Evolutionary conservation across 2,888 invertebrate genomes (phyloP).

Genomic region (Sesamia inferens): DNA sequence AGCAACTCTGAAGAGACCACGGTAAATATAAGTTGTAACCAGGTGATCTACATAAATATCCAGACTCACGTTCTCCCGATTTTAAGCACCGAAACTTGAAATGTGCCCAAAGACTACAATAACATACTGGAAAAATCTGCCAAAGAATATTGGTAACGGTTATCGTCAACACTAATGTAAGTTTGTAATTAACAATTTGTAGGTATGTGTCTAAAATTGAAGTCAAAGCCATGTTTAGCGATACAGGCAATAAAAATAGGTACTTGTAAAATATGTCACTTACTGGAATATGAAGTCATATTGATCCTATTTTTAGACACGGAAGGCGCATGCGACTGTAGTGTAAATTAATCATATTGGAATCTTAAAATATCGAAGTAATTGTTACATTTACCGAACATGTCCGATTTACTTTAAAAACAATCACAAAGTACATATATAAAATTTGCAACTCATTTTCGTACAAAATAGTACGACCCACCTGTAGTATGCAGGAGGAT

Average conservation of each 20-base stretch:
- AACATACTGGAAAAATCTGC: too few relatives aligned
- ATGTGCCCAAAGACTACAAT: neutral
- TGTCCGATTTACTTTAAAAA: neutral
- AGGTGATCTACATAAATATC: neutral
- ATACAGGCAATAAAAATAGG: slow-evolving; percentile 15
- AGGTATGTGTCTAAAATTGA: neutral
- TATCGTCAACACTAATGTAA: neutral
- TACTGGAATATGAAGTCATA: slow-evolving; percentile 17
- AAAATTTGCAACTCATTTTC: neutral
- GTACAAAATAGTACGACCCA: neutral
- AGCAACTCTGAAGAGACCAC: slow-evolving; percentile 76
- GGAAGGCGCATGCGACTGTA: neutral
- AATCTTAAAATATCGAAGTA: neutral
- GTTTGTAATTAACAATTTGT: neutral
- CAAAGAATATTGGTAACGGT: neutral
- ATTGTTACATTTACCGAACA: neutral
- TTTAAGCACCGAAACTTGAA: neutral
- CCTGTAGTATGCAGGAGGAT: neutral
- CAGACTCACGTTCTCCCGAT: neutral
- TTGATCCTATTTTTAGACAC: slow-evolving; percentile 14
- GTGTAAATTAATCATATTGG: neutral
- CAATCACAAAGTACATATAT: neutral
- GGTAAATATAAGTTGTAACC: slow-evolving; percentile 65
- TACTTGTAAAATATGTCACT: slow-evolving; percentile 17
- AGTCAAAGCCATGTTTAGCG: slow-evolving; percentile 17